Evolutionary conservation across 2,797 vertebrate species (phyloP), one percentile per base, ranked within the genome.

Genomic region (Holocentrus rufus): DNA sequence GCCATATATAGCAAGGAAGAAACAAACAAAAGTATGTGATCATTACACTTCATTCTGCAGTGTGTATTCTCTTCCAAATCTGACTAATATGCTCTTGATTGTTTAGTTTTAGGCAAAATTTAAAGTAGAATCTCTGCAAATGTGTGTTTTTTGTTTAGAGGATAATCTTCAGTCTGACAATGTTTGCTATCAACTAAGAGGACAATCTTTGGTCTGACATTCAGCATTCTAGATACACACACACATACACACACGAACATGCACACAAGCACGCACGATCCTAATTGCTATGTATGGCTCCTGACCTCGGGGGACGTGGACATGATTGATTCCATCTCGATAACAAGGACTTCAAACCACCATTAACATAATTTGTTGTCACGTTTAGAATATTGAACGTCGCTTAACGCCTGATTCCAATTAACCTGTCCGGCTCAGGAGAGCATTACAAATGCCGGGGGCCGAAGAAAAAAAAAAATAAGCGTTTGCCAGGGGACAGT

Each of bases 301-400:
- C 66, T 89, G 88, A 92, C 90, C 90, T 89, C 80, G 0, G 69
- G 89, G 87, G 89, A 91, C 70, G 47, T 56, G 39, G 82, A 64
- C 80, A 61, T 90, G 91, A 91, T 92, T 89, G 89, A 93, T 91
- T 90, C 89, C 84, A 87, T 87, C 88, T 89, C 85, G 88, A 89
- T 88, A 90, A 92, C 86, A 87, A 85, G 82, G 79, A 89, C 87
- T 87, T 89, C 78, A 90, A 81, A 87, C 76, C 73, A 60, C 77
- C 74, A 92, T 92, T 92, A 91, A 86, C 91, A 91, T 92, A 91
- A 90, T 90, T 85, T 87, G 88, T 88, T 91, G 90, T 91, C 89
- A 89, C 87, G 88, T 90, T 89, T 88, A 65, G 85, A 87, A 87
- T 89, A 88, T 83, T 89, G 81, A 86, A 79, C 74, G 71, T 85